A percentile compares a stretch with the other conserved stretches of the same genome.
phyloP scores from a whole-genome alignment of 2,797 vertebrate genomes.

The Bradypodion ventrale region DNA sequence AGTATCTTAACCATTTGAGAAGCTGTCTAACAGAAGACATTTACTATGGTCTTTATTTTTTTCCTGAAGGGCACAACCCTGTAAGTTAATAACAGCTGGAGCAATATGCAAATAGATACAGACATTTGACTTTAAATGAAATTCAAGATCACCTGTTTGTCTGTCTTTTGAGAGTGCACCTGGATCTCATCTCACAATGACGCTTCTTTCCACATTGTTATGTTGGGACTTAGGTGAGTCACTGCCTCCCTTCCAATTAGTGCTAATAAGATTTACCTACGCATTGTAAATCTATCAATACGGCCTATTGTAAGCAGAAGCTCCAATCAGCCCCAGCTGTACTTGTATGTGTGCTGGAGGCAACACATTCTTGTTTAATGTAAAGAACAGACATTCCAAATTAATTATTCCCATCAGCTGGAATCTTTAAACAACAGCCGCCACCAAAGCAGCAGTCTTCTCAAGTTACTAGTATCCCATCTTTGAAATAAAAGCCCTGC shows the following conservation, averaged over 20 bases:
- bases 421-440: no score
- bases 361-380: slow-evolving; percentile 1
- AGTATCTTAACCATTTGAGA: no score
- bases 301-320: neutral
- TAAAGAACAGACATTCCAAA: neutral
- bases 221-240: slow-evolving; percentile 19
- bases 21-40: neutral
- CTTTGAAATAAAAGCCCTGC: neutral
- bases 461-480: neutral
- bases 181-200: neutral
- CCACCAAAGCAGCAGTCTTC: neutral
- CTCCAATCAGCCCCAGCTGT: neutral
- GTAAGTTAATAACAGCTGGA: neutral
- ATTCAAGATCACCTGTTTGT: neutral
- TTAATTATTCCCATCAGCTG: neutral
- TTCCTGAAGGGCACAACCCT: neutral
- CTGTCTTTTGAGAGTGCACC: neutral
- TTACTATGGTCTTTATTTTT: neutral
- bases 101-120: neutral
- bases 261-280: slow-evolving; percentile 26
- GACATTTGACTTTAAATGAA: neutral
- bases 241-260: slow-evolving; percentile 9
- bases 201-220: neutral
- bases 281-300: slow-evolving; percentile 28
- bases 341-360: slow-evolving; percentile 1